These are phyloP conservation scores for Ataeniobius toweri DNA, from an alignment of 2,797 vertebrate species.

Conservation along the genomic window DNA sequence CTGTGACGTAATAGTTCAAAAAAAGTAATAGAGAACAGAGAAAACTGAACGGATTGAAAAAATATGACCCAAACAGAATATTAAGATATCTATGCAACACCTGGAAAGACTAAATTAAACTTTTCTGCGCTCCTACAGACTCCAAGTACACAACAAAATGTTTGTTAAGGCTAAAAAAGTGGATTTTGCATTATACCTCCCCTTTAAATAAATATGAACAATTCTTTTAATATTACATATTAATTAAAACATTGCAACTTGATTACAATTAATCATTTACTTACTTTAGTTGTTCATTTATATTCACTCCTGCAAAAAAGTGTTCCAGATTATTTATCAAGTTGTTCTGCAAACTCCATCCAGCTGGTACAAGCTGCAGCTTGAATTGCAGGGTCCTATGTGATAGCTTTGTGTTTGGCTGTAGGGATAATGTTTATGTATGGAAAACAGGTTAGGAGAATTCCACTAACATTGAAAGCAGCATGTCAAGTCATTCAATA, in stretches of 20 bases:
- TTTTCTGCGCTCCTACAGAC: no score
- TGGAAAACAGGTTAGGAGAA: slow-evolving; percentile 29
- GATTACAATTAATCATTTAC: not conserved
- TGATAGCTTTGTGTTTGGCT: slow-evolving; percentile 24
- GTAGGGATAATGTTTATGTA: slow-evolving; percentile 35
- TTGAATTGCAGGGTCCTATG: not conserved
- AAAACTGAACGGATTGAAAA: no score
- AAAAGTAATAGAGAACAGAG: no score
- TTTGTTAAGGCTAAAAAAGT: no score
- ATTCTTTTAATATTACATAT: not conserved
- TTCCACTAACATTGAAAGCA: slow-evolving; percentile 33
- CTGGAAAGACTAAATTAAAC: no score
- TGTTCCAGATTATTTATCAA: slow-evolving; percentile 15
- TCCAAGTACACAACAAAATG: no score
- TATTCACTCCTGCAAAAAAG: not conserved
- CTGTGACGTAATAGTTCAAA: no score
- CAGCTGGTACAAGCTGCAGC: slow-evolving; percentile 14
- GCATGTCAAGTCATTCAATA: slow-evolving; percentile 29
- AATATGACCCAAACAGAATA: no score
- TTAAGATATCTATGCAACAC: no score
- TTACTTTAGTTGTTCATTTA: not conserved
- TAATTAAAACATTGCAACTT: not conserved
- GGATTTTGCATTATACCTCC: no score
- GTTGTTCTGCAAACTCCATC: slow-evolving; percentile 7
- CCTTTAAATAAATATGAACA: no score